phyloP scores from a whole-genome alignment of 1,140 invertebrate genomes.

The Brachionus plicatilis region DNA sequence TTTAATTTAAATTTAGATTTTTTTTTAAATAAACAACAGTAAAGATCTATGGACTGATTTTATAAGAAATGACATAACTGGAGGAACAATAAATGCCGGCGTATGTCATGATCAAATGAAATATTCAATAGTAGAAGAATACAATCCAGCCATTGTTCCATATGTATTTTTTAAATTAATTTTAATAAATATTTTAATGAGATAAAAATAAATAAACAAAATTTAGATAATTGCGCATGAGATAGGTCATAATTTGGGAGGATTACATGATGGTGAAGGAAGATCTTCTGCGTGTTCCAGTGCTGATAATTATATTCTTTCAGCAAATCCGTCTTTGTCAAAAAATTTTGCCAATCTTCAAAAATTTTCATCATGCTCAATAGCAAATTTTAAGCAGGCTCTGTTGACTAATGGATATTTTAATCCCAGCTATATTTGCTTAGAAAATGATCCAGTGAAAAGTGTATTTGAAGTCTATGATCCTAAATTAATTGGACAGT shows the following conservation, averaged over 20 bases:
- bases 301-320: background rate
- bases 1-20: background rate
- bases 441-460: background rate
- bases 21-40: background rate
- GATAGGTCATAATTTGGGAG: background rate
- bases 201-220: background rate
- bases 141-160: background rate
- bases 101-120: background rate
- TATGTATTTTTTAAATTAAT: background rate
- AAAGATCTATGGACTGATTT: background rate
- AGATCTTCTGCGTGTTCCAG: background rate
- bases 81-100: background rate
- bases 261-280: background rate
- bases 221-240: background rate
- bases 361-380: background rate
- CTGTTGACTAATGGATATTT: background rate
- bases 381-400: background rate
- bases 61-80: background rate
- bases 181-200: background rate
- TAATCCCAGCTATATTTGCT: background rate
- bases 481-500: background rate
- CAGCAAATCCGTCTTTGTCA: background rate
- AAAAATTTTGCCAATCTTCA: background rate
- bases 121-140: background rate
- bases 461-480: background rate